Base-by-base conservation (phyloP, 2,797 vertebrate species). In the Ara ararauna region DNA sequence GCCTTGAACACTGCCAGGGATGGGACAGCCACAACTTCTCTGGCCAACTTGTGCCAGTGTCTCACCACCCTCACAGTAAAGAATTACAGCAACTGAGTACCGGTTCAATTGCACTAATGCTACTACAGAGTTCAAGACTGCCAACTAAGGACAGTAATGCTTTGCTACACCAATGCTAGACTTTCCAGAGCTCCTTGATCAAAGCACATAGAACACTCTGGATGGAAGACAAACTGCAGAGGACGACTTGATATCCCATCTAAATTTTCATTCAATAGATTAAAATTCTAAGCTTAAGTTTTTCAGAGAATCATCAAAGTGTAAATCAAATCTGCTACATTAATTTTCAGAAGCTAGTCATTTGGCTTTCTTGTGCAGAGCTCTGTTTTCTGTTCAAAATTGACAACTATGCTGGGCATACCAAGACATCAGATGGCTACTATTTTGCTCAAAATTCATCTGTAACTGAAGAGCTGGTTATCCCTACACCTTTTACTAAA, bases 71-170 rank as follows among this genome's bases (percentile, higher is more conserved):
- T 22, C n/a, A 58, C 22, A 58, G n/a, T 34, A 58, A 58, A 22
- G 14, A 58, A 58, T 34, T 58, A 38, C 12, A 84, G 21, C 42
- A 66, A 40, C 23, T 1, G 17, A 22, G 42, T 10, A 48, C 10
- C 50, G 17, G 29, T 3, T 79, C 30, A 50, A 5, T 0, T 7
- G 23, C 34, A 62, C 5, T 45, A 40, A 21, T 1, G 2, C 26
- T 67, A 61, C 53, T 17, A 30, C 11, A 48, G 14, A 56, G 47
- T 30, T 67, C 15, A 24, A 51, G 56, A 24, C 10, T 60, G 26
- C 7, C 42, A 89, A 6, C 18, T 30, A 51, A 44, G 24, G 51
- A 74, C 6, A 71, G 21, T 15, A 79, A 58, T 4, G 7, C 11
- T 36, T 42, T 3, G 3, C 9, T 36, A 40, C 18, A 45, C 5